These are phyloP conservation scores for Solenopsis fugax DNA, from an alignment of 1,140 invertebrate genomes.

Conservation along the genomic window DNA sequence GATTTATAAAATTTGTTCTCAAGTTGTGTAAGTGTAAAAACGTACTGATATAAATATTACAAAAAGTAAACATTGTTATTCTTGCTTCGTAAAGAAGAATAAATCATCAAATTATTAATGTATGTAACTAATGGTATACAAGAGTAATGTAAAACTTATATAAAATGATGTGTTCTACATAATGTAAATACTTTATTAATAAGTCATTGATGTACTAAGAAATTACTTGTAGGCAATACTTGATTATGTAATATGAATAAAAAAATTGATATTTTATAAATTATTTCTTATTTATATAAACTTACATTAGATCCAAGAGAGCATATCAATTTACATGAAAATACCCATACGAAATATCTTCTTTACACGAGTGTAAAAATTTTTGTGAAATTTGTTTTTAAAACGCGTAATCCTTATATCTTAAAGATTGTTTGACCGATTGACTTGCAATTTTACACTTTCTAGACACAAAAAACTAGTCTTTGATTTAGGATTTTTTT, in stretches of 20 bases:
- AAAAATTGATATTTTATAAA: neutral
- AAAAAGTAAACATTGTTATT: neutral
- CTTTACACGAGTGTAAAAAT: no score
- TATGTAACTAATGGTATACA: constrained; percentile 1
- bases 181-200: constrained; percentile 17
- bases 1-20: neutral
- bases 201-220: neutral
- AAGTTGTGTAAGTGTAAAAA: neutral
- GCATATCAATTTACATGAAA: no score
- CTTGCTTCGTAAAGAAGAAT: neutral
- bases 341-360: no score
- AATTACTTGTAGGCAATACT: neutral
- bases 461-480: no score
- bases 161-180: neutral
- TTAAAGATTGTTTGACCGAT: no score
- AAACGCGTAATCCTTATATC: no score
- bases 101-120: neutral
- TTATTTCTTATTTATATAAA: no score
- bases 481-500: no score
- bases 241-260: neutral
- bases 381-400: no score
- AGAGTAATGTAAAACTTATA: neutral
- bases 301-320: no score
- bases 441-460: no score
- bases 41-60: constrained; percentile 4